Evolutionary conservation across 1,140 invertebrate species (phyloP).

Genomic region (Monochamus saltuarius): DNA sequence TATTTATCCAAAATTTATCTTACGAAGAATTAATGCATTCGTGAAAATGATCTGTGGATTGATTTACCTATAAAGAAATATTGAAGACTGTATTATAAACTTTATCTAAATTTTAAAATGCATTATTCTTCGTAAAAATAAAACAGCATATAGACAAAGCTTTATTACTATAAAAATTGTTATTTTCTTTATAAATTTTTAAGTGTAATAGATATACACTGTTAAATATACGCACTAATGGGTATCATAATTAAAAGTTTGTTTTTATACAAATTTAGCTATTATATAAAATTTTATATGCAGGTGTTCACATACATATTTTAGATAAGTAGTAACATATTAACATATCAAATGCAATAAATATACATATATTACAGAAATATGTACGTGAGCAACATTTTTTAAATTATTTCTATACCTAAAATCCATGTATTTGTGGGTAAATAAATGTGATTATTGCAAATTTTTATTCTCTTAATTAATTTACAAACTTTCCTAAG

Average conservation of each 20-base stretch:
- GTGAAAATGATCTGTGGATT: not conserved
- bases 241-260: constrained; percentile 24
- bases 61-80: not conserved
- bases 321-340: constrained; percentile 17
- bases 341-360: constrained; percentile 33
- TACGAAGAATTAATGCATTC: not conserved
- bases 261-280: constrained; percentile 36
- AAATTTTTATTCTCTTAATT: not conserved
- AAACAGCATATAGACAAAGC: constrained; percentile 17
- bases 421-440: constrained; percentile 38
- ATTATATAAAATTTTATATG: constrained; percentile 28
- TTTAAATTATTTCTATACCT: constrained; percentile 36
- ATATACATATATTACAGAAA: constrained; percentile 21
- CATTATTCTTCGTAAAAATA: constrained; percentile 19
- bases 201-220: constrained; percentile 23
- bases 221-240: constrained; percentile 38
- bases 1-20: not conserved
- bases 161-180: constrained; percentile 24
- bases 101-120: constrained; percentile 3
- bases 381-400: constrained; percentile 25
- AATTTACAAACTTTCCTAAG: not conserved
- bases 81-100: constrained; percentile 1
- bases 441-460: constrained; percentile 38
- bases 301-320: constrained; percentile 24
- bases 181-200: constrained; percentile 27